Evolutionary conservation across 2,888 invertebrate genomes (phyloP).

Genomic region (Drosophila merina): DNA sequence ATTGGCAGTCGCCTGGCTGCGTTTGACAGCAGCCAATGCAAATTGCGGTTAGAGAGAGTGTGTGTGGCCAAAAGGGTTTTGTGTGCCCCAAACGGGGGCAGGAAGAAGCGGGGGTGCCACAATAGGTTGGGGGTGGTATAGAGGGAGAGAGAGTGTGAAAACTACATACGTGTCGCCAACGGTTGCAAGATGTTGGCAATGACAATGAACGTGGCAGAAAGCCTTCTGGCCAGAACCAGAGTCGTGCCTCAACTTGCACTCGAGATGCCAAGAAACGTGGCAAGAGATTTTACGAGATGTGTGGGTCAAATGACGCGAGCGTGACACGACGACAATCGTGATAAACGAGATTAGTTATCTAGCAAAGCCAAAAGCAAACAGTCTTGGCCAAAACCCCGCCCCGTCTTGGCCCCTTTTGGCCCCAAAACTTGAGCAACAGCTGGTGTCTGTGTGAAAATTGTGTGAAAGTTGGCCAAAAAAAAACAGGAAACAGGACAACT

Average conservation of each 20-base stretch:
- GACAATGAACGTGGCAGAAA: constrained; percentile 70
- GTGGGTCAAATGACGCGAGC: constrained; percentile 72
- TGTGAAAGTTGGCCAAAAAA: constrained; percentile 1
- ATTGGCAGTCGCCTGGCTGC: constrained; percentile 73
- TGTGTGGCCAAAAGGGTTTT: background rate
- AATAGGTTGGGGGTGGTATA: background rate
- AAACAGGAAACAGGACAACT: too few species aligned
- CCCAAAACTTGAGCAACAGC: background rate
- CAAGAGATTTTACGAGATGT: constrained; percentile 26
- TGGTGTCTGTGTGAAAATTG: background rate
- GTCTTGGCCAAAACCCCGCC: constrained; percentile 4
- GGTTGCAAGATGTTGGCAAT: constrained; percentile 76
- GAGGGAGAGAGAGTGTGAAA: background rate
- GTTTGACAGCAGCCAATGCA: constrained; percentile 74
- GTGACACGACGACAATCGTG: constrained; percentile 72
- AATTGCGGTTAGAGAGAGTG: constrained; percentile 58
- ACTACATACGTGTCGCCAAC: constrained; percentile 58
- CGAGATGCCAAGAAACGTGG: constrained; percentile 14
- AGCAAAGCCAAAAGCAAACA: constrained; percentile 43
- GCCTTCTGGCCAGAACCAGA: constrained; percentile 23
- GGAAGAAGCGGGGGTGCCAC: background rate
- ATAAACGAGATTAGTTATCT: constrained; percentile 68
- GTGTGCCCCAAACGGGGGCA: background rate
- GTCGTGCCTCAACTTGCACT: constrained; percentile 24
- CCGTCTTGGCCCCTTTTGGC: too few species aligned